Base-by-base conservation (phyloP, 2,113 vertebrate species). In the Hypanus sabinus region DNA sequence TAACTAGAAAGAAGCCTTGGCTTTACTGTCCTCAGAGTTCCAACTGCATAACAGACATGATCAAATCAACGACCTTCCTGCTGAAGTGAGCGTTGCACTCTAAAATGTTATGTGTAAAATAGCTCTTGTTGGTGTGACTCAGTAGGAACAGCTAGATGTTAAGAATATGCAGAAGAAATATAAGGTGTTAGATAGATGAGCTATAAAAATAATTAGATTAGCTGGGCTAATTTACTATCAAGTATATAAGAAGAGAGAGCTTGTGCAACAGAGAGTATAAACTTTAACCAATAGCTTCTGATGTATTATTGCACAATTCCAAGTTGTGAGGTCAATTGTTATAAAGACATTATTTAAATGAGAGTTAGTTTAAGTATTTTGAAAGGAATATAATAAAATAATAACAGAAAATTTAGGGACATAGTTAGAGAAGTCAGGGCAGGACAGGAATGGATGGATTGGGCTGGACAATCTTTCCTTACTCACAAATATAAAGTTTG, bases 151-250 rank as follows among this genome's bases (percentile, higher is more conserved):
- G 55, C 57, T 0, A 62, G 83, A 62, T 30, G 24, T 27, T 62
- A n/a, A n/a, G 83, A 24, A 27, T 87, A 30, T 87, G 5, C 24
- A 87, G 57, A 62, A 87, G 83, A 9, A 76, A 3, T 10, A 24
- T 7, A 57, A 83, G 5, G 46, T 55, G 38, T 83, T 83, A 83
- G 79, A 80, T 8, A 16, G 33, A 80, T 83, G 22, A 83, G 83
- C 27, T 87, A 10, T 87, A 55, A 87, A 87, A 87, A 87, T 87
- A 60, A 60, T 87, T n/a, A 87, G 83, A 60, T 16, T 87, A 60
- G 55, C 83, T 60, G 55, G 9, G 27, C 55, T 87, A 60, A 87
- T n/a, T 87, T 90, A 30, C 16, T 65, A 90, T 70, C 68, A 90
- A 62, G 38, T 30, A 90, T 60, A 90, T 90, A 30, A 33, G 85